Conservation (phyloP, 2,888 invertebrate genomes). For the Cancer borealis region DNA sequence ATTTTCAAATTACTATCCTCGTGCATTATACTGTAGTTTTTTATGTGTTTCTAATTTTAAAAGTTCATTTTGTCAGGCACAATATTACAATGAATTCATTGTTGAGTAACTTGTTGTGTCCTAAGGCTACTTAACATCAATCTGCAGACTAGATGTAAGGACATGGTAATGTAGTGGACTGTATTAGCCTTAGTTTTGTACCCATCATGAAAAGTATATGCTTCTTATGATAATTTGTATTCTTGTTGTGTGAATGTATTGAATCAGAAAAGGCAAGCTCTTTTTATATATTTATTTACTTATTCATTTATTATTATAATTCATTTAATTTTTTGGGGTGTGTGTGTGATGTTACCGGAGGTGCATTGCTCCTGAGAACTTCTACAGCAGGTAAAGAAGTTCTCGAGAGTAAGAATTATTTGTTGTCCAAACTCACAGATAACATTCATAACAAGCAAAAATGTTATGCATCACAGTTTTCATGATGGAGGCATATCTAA, state of each 20-base stretch:
- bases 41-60: background rate
- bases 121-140: background rate
- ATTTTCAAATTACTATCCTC: too few species aligned
- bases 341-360: too few species aligned
- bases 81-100: background rate
- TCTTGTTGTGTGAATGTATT: background rate
- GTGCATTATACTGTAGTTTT: too few species aligned
- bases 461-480: background rate
- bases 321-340: too few species aligned
- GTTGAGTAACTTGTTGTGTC: background rate
- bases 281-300: too few species aligned
- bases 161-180: background rate
- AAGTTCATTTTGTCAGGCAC: background rate
- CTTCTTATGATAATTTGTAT: background rate
- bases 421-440: background rate
- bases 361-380: background rate
- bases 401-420: too few species aligned
- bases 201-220: background rate
- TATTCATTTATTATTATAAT: too few species aligned
- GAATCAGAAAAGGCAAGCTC: background rate
- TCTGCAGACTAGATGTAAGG: background rate
- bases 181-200: background rate
- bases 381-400: background rate
- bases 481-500: background rate
- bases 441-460: background rate